Percentiles rank a stretch among this genome's conserved stretches.
Evolutionary conservation across 2,888 invertebrate genomes (phyloP).

Genomic region (Octodonta nipae): DNA sequence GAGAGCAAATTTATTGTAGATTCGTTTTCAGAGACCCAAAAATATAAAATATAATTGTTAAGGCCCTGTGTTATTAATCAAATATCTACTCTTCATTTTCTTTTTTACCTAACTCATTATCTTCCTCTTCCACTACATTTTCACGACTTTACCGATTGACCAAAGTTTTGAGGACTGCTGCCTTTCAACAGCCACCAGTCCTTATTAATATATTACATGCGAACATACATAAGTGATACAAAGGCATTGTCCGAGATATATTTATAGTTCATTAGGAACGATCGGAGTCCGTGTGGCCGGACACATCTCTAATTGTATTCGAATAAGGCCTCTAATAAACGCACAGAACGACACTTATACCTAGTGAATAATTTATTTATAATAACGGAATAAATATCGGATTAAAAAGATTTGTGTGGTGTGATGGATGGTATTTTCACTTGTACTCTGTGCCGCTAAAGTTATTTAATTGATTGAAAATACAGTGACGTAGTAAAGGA

Average conservation of each 20-base stretch:
- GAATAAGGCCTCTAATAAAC: slow-evolving; percentile 35
- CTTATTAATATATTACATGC: slow-evolving; percentile 34
- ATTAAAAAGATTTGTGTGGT: slow-evolving; percentile 37
- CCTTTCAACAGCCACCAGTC: slow-evolving; percentile 9
- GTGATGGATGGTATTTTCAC: slow-evolving; percentile 30
- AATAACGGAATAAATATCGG: slow-evolving; percentile 37
- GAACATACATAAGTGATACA: slow-evolving; percentile 35
- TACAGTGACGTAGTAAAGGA: neutral
- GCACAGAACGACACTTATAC: slow-evolving; percentile 30
- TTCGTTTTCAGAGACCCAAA: too few relatives aligned
- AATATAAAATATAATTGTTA: too few relatives aligned
- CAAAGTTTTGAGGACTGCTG: slow-evolving; percentile 12
- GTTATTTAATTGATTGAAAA: slow-evolving; percentile 27
- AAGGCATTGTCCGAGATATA: slow-evolving; percentile 34
- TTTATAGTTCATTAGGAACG: slow-evolving; percentile 37
- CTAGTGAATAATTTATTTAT: slow-evolving; percentile 37
- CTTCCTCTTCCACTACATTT: too few relatives aligned
- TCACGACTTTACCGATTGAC: too few relatives aligned
- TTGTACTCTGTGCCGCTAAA: slow-evolving; percentile 16
- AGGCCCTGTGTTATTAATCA: too few relatives aligned
- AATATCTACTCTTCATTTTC: too few relatives aligned
- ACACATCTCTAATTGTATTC: slow-evolving; percentile 37
- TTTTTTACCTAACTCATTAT: too few relatives aligned
- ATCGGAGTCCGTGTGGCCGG: slow-evolving; percentile 34
- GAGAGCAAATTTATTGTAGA: too few relatives aligned